Evolutionary conservation across 2,113 vertebrate genomes (phyloP).

Genomic region (Stigmatopora nigra): DNA sequence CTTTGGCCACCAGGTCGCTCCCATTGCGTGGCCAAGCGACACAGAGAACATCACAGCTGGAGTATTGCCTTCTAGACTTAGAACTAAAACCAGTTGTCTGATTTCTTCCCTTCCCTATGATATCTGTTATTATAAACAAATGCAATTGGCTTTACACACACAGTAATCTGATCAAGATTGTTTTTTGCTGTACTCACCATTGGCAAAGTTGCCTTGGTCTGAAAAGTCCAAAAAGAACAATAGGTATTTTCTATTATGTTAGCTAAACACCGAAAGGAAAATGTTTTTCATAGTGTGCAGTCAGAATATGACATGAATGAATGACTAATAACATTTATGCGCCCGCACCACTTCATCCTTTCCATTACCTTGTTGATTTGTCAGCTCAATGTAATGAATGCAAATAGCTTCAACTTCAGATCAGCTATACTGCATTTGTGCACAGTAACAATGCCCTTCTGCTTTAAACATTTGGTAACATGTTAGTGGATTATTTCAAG

Average conservation of each 20-base stretch:
- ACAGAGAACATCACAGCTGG: slow-evolving; percentile 26
- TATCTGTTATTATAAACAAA: neutral
- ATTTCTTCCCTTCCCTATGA: neutral
- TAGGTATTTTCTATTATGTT: neutral
- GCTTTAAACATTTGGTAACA: neutral
- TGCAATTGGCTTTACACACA: neutral
- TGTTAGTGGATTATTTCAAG: neutral
- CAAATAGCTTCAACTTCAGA: neutral
- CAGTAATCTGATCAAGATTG: neutral
- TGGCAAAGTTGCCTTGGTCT: neutral
- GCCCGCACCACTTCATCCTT: neutral
- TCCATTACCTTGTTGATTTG: neutral
- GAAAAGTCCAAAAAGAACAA: neutral
- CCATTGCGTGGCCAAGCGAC: slow-evolving; percentile 26
- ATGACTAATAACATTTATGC: neutral
- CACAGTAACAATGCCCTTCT: neutral
- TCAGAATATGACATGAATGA: neutral
- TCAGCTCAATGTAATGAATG: neutral
- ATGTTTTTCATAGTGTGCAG: neutral
- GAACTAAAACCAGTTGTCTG: neutral
- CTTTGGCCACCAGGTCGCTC: slow-evolving; percentile 20
- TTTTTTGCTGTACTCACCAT: neutral
- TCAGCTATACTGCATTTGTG: neutral
- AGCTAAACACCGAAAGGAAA: neutral
- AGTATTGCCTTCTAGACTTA: slow-evolving; percentile 27